Evolutionary conservation across 1,140 invertebrate species (phyloP), one percentile per base, ranked within the genome.

Genomic region (Magallana gigas): DNA sequence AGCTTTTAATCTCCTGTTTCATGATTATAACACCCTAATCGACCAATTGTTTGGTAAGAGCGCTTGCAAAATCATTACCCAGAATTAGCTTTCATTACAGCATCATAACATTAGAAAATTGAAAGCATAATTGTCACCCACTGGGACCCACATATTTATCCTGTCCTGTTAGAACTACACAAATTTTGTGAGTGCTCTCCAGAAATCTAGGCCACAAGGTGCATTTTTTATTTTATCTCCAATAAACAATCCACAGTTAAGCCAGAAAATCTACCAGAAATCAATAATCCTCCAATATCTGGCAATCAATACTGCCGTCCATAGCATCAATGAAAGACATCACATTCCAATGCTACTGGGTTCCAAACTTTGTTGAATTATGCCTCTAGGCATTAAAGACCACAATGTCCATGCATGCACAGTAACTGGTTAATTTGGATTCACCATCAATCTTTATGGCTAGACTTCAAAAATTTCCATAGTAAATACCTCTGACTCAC

Each of bases 51-150:
- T 76, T 9, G 23, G 23, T 76, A 48, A 23, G 5, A 36, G 68
- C 68, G 68, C 23, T 23, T 36, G 68, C 36, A 76, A 76, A 76
- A 76, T 29, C 23, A 76, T 29, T 23, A 11, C 68, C 68, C 29
- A 48, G 36, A 48, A 76, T 76, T 29, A 76, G 68, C 68, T 76
- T 76, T 76, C 23, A 76, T 76, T 76, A 76, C 23, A 76, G 68
- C 68, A 76, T 11, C 23, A 29, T 76, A 76, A 48, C 36, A 48
- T 48, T 4, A 48, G 36, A 29, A 76, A 76, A 76, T 12, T 9
- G 68, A 18, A 29, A 76, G 68, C 18, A 76, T 76, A 11, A 29
- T 2, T 2, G 68, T 36, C 23, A 12, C 68, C 68, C 68, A 36
- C 8, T 76, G 23, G 23, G 68, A 76, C 68, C 68, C 18, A 29